Evolutionary conservation across 2,888 invertebrate genomes (phyloP).

Genomic region (Lasius fuliginosus): DNA sequence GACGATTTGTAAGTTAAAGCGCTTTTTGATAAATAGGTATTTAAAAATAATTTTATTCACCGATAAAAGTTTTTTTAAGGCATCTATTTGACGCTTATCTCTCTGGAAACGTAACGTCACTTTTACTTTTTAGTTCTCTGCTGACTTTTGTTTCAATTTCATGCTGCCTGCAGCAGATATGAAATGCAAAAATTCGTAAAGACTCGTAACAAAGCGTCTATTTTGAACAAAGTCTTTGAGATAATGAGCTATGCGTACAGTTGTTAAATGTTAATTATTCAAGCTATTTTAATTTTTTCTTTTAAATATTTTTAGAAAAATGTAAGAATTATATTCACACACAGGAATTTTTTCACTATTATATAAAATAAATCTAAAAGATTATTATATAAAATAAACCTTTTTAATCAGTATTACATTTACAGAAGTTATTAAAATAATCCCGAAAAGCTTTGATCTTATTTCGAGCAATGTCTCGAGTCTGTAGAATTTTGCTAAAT

Average conservation of each 20-base stretch:
- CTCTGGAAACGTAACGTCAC: neutral
- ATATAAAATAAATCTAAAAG: neutral
- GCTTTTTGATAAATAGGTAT: neutral
- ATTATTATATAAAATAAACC: neutral
- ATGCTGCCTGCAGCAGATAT: slow-evolving; percentile 25
- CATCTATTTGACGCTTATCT: slow-evolving; percentile 33
- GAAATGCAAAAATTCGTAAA: slow-evolving; percentile 24
- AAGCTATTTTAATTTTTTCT: slow-evolving; percentile 5
- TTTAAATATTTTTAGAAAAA: neutral
- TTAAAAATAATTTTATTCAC: slow-evolving; percentile 2
- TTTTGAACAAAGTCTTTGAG: neutral
- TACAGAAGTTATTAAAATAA: neutral
- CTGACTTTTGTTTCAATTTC: slow-evolving; percentile 30
- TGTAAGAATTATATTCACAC: neutral
- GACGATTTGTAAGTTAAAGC: neutral
- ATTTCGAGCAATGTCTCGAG: neutral
- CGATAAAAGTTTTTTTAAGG: neutral
- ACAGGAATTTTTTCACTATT: neutral
- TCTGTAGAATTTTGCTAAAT: slow-evolving; percentile 11
- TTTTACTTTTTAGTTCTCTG: slow-evolving; percentile 22
- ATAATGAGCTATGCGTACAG: neutral
- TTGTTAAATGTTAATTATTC: slow-evolving; percentile 27
- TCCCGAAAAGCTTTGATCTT: neutral
- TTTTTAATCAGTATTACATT: neutral
- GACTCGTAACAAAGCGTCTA: neutral